These are phyloP conservation scores for Aporrectodea caliginosa DNA, from an alignment of 1,140 invertebrate genomes.

Conservation along the genomic window DNA sequence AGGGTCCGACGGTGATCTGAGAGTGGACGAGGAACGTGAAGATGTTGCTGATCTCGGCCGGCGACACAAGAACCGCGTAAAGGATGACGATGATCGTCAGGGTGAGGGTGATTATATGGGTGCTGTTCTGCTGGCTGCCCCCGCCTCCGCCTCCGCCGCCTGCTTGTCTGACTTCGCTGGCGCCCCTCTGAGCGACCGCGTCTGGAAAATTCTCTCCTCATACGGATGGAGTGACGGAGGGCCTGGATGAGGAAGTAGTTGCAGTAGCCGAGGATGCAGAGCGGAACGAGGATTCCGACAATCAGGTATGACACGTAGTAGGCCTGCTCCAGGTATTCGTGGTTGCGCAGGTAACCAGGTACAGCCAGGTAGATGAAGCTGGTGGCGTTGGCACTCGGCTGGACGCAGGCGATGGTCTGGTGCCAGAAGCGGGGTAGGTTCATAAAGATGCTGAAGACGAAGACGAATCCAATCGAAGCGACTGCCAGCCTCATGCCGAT, in stretches of 20 bases:
- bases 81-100: not conserved
- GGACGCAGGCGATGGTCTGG: not conserved
- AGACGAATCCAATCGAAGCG: constrained; percentile 43
- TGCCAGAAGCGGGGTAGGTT: constrained; percentile 50
- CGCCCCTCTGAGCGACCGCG: too few relatives aligned
- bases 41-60: constrained; percentile 1
- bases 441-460: constrained; percentile 44
- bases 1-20: not conserved
- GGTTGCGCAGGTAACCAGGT: not conserved
- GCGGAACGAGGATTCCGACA: constrained; percentile 34
- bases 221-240: constrained; percentile 18
- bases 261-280: constrained; percentile 16
- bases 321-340: constrained; percentile 34
- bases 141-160: not conserved
- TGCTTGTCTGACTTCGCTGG: not conserved
- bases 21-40: not conserved
- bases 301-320: constrained; percentile 48
- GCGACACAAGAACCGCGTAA: not conserved
- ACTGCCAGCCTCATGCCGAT: constrained; percentile 45
- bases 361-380: not conserved
- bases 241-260: constrained; percentile 19
- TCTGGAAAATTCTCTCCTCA: constrained; percentile 18
- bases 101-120: not conserved
- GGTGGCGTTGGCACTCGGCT: not conserved
- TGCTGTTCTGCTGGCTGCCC: not conserved